These are phyloP conservation scores for Aphelenchoides fujianensis DNA, from an alignment of 1,140 invertebrate species.

Conservation along the genomic window DNA sequence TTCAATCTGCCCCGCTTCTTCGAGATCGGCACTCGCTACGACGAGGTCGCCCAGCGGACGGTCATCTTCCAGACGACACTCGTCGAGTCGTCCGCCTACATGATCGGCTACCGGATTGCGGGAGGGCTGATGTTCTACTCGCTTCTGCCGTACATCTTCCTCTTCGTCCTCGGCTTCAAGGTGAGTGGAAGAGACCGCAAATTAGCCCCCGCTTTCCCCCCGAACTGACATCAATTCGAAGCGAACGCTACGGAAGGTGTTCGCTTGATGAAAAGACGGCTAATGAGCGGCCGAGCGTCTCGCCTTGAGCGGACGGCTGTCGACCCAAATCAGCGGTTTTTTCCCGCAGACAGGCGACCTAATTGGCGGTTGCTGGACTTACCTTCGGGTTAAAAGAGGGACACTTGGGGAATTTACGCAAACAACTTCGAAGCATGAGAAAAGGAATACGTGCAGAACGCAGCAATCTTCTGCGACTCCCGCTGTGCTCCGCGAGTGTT, in stretches of 20 bases:
- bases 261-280: not conserved
- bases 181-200: conserved; percentile 15
- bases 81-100: conserved; percentile 41
- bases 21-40: conserved; percentile 24
- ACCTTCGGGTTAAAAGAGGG: too few relatives aligned
- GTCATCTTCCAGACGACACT: conserved; percentile 35
- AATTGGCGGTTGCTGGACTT: too few relatives aligned
- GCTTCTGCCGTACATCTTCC: conserved; percentile 39
- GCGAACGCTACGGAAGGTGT: not conserved
- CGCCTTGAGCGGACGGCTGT: too few relatives aligned
- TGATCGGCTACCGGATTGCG: conserved; percentile 46
- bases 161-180: conserved; percentile 40
- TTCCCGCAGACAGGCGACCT: too few relatives aligned
- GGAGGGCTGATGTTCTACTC: conserved; percentile 46
- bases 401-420: too few relatives aligned
- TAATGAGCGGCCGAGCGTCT: too few relatives aligned
- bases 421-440: too few relatives aligned
- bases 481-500: too few relatives aligned
- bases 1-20: conserved; percentile 45
- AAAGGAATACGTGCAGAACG: too few relatives aligned
- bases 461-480: too few relatives aligned
- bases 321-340: too few relatives aligned
- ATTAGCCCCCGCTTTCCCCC: not conserved
- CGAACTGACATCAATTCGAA: not conserved
- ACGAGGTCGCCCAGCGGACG: conserved; percentile 21